Conservation (phyloP, 2,797 vertebrate genomes). For the Saxicola maurus region DNA sequence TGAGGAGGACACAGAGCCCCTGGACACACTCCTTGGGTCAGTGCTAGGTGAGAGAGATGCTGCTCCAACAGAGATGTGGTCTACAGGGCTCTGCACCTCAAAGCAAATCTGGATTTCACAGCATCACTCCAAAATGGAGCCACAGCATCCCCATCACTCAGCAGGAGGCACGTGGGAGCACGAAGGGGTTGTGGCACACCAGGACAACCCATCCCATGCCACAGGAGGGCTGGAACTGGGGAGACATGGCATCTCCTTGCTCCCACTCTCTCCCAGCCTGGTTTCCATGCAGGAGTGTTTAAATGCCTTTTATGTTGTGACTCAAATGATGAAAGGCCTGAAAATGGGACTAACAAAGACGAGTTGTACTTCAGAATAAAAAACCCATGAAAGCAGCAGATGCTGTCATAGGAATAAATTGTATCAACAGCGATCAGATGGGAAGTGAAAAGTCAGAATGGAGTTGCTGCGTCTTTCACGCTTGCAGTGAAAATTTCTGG, state of each 20-base stretch:
- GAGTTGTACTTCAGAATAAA: constrained; percentile 47
- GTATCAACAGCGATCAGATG: constrained; percentile 56
- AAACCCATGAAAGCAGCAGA: constrained; percentile 47
- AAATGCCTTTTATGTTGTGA: constrained; percentile 53
- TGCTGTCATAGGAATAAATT: constrained; percentile 48
- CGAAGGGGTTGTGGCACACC: rapidly evolving
- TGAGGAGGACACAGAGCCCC: not conserved
- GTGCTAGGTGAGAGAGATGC: not conserved
- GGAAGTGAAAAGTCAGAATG: constrained; percentile 9
- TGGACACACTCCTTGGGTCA: rapidly evolving
- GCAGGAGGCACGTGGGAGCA: not conserved
- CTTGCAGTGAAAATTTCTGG: constrained; percentile 14
- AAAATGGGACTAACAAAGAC: constrained; percentile 49
- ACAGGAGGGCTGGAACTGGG: not conserved
- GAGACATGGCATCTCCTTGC: rapidly evolving
- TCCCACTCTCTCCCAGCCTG: not conserved
- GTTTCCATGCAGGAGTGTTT: constrained; percentile 1
- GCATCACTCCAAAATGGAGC: not conserved
- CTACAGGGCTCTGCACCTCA: not conserved
- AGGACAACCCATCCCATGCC: not conserved
- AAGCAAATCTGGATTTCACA: not conserved
- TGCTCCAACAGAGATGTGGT: not conserved
- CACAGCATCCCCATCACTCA: rapidly evolving
- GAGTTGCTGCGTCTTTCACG: constrained; percentile 6
- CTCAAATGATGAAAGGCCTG: constrained; percentile 38